Percentiles rank a stretch among this genome's conserved stretches.
These are phyloP conservation scores for Solenopsis invicta DNA, from an alignment of 1,140 invertebrate genomes.

Conservation along the genomic window DNA sequence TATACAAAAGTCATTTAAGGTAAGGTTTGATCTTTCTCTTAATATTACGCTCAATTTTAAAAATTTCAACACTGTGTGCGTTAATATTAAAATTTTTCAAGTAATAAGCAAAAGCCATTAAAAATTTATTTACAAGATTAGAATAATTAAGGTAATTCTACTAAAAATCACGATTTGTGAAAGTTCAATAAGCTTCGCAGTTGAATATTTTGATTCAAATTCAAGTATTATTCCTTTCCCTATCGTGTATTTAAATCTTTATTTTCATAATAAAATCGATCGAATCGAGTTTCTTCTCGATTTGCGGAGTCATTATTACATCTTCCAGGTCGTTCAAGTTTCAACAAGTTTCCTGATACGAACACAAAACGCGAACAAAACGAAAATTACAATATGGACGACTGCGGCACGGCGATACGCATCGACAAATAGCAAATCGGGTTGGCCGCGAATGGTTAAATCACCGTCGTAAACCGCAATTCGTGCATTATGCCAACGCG, in stretches of 20 bases:
- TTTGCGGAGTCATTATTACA: conserved; percentile 9
- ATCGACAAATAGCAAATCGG: conserved; percentile 45
- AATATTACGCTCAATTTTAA: neutral
- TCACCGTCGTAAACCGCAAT: conserved; percentile 72
- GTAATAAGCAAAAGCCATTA: neutral
- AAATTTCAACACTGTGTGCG: neutral
- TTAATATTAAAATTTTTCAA: neutral
- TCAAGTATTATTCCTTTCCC: neutral
- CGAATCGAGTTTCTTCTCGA: neutral
- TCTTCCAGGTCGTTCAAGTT: conserved; percentile 8
- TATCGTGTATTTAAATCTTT: neutral
- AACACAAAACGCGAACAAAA: neutral
- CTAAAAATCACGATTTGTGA: neutral
- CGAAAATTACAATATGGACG: conserved; percentile 51
- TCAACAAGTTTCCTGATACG: neutral
- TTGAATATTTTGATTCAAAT: neutral
- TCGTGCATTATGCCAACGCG: conserved; percentile 74
- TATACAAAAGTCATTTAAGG: neutral
- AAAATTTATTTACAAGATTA: neutral
- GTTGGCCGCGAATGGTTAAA: conserved; percentile 58
- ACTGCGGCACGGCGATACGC: neutral
- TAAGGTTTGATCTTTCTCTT: neutral
- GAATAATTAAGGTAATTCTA: neutral
- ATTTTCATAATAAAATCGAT: neutral
- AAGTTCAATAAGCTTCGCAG: neutral